Base-by-base conservation (phyloP, 2,113 vertebrate genomes). In the Chlamydotis undulata region DNA sequence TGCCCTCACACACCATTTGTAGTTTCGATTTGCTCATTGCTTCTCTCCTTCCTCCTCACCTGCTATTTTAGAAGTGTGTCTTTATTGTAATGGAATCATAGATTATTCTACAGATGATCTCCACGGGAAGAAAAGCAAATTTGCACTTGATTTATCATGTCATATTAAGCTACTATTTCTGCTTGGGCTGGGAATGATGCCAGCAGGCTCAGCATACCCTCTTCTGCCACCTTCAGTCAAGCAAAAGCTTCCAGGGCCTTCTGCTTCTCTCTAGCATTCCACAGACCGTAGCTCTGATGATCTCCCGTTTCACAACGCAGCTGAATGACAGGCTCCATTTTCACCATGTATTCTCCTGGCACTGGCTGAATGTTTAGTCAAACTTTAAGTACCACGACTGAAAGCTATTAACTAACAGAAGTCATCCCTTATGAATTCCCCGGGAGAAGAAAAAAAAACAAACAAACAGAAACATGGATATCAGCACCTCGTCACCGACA, bases 341-440 rank as follows among this genome's bases (percentile, higher is more conserved):
- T 47, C 59, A 94, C 41, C 47, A 41, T 8, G 37, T 73, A 85
- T 43, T 91, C 83, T 94, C 70, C 33, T 24, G 53, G 78, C 50
- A 80, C 31, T 70, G 29, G 6, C 75, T 70, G 49, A 87, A 78
- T 4, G n/a, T 52, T 91, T 50, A 79, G 61, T 19, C 17, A 76
- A 35, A 79, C 71, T 91, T 73, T 70, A 94, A 93, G 71, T 68
- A 90, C 33, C 64, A 47, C 0, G 1, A 37, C 85, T 94, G 79
- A 93, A 95, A 96, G 69, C 68, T 43, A 74, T 86, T 77, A 94
- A 84, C 65, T 85, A 91, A 53, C 60, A 55, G 25, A 93, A 71
- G 14, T 31, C 24, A 64, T 47, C 47, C 41, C 67, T 85, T 67
- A 76, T 5, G 33, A 95, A 87, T 85, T 93, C 7, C 2, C 19